Evolutionary conservation across 2,797 vertebrate species (phyloP), one percentile per base, ranked within the genome.

Genomic region (Phrynocephalus vlangalii): DNA sequence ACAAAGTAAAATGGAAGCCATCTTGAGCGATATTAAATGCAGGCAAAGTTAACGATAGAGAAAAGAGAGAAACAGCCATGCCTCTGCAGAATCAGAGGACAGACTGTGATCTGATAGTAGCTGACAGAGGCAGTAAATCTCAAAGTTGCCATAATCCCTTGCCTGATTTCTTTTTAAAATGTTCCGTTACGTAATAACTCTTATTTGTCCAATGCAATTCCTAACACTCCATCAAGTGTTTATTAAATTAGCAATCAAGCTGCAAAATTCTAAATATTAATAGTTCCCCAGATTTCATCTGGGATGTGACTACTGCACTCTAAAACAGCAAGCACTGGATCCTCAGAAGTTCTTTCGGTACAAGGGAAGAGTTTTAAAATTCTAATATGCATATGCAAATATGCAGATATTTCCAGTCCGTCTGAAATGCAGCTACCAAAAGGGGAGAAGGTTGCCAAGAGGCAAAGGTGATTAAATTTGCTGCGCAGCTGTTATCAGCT

Each of bases 241-340:
- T 77, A 88, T 88, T 68, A 81, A 68, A 85, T 81, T 38, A 82
- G 60, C 70, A 52, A 30, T 66, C 50, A 28, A 9, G 33, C 18
- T 66, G 28, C 84, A 72, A 48, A 71, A 15, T n/a, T 82, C 30
- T 82, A 77, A 85, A 76, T 89, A 81, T 68, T 76, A 85, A n/a
- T 71, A 77, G 20, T 82, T 81, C 26, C 38, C 52, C 38, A 82
- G 30, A 33, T 86, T 71, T 78, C 20, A 70, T 26, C 52, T 30
- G 20, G 20, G 33, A 63, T 60, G 44, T 44, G 73, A 84, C 0
- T 44, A 24, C 38, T 44, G 38, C 38, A 44, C 26, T 82, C 16
- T 60, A n/a, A 66, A 83, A 80, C 9, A 4, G 5, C 50, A 71
- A 78, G 6, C 18, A 1, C 30, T 11, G 26, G 13, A 48, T 67